A percentile compares a stretch with the other conserved stretches of the same genome.
phyloP scores from a whole-genome alignment of 1,140 invertebrate genomes.

The Drosophila micromelanica region DNA sequence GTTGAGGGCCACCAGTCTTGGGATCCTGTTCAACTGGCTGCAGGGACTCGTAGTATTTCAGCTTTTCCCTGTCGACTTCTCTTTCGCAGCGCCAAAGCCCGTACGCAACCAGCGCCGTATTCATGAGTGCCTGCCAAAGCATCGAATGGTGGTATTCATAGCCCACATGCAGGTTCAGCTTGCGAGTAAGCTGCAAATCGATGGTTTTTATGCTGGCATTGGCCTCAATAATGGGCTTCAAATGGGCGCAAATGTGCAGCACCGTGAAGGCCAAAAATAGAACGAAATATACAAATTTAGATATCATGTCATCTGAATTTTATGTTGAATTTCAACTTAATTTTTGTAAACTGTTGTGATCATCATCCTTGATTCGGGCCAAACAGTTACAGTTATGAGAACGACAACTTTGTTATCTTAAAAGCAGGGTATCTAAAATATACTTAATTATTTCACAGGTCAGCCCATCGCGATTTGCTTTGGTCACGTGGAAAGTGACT shows the following conservation, averaged over 20 bases:
- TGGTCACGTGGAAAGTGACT: slow-evolving; percentile 33
- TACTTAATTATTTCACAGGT: slow-evolving; percentile 20
- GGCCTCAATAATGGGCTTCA: slow-evolving; percentile 50
- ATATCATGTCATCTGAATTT: slow-evolving; percentile 20
- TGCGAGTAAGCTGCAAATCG: slow-evolving; percentile 33
- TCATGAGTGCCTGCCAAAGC: slow-evolving; percentile 40
- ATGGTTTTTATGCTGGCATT: slow-evolving; percentile 38
- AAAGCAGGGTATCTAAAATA: slow-evolving; percentile 6
- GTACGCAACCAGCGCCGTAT: slow-evolving; percentile 36
- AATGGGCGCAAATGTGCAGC: slow-evolving; percentile 40
- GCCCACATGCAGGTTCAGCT: slow-evolving; percentile 37
- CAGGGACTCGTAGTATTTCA: not conserved
- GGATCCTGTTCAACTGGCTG: not conserved
- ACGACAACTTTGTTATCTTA: not conserved
- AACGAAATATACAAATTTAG: slow-evolving; percentile 39
- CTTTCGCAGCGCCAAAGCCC: slow-evolving; percentile 48
- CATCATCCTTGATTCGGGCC: not conserved
- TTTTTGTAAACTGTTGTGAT: not conserved
- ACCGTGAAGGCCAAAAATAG: slow-evolving; percentile 39
- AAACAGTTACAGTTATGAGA: not conserved
- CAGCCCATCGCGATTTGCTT: slow-evolving; percentile 44
- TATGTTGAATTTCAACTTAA: not conserved
- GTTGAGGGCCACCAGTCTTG: not conserved
- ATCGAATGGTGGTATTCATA: slow-evolving; percentile 51
- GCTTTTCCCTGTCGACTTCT: not conserved